These are phyloP conservation scores for Hybos culiciformis DNA, from an alignment of 2,888 invertebrate genomes.

Conservation along the genomic window DNA sequence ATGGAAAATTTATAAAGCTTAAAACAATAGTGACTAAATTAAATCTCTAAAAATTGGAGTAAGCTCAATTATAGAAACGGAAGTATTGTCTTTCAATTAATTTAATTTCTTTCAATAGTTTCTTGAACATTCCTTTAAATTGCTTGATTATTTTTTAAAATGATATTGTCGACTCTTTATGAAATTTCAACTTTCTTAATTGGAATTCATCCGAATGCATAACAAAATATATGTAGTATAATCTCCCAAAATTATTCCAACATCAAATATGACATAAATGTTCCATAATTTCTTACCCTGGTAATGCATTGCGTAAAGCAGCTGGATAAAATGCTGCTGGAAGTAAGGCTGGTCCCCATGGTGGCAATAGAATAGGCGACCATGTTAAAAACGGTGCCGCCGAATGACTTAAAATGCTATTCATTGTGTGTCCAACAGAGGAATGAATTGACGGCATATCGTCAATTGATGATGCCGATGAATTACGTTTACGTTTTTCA, in stretches of 20 bases:
- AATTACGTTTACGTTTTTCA: slow-evolving; percentile 32
- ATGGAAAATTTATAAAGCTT: no score
- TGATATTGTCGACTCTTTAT: no score
- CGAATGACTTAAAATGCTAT: slow-evolving; percentile 40
- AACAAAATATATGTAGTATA: background rate
- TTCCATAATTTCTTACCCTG: slow-evolving; percentile 45
- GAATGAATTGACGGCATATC: slow-evolving; percentile 12
- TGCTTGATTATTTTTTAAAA: no score
- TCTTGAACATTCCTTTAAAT: no score
- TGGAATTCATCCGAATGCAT: no score
- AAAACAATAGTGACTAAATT: no score
- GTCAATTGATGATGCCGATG: slow-evolving; percentile 20
- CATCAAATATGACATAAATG: background rate
- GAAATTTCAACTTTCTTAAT: no score
- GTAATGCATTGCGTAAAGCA: slow-evolving; percentile 55
- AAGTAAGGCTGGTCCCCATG: slow-evolving; percentile 59
- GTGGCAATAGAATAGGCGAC: slow-evolving; percentile 61
- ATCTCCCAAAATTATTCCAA: background rate
- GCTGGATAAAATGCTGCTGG: slow-evolving; percentile 59
- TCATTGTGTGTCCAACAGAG: slow-evolving; percentile 25
- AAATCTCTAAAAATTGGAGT: no score
- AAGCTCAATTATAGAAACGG: no score
- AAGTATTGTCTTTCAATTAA: no score
- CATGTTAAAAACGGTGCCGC: slow-evolving; percentile 58
- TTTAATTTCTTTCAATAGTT: no score